phyloP scores from a whole-genome alignment of 2,888 invertebrate genomes.

The Herminia tarsipennalis region DNA sequence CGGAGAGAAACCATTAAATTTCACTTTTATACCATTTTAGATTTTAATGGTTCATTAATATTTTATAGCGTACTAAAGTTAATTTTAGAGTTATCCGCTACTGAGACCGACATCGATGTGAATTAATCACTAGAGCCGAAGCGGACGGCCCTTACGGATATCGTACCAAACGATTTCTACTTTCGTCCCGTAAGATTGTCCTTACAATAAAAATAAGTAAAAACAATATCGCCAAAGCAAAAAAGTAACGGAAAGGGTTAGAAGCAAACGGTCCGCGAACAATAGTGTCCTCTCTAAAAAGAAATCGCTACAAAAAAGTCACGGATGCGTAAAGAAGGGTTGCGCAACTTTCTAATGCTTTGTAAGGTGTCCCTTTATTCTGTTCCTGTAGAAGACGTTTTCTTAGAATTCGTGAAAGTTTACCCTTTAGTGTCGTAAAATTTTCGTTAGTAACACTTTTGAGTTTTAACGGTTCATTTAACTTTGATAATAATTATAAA shows the following conservation, averaged over 20 bases:
- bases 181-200: conserved; percentile 38
- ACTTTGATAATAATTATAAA: conserved; percentile 55
- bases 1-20: conserved; percentile 76
- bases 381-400: conserved; percentile 53
- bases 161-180: conserved; percentile 27
- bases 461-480: conserved; percentile 58
- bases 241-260: conserved; percentile 82
- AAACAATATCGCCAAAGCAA: conserved; percentile 63
- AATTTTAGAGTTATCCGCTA: conserved; percentile 82
- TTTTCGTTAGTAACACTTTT: conserved; percentile 48
- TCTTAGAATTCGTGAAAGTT: conserved; percentile 80
- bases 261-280: conserved; percentile 70
- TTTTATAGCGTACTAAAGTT: conserved; percentile 81
- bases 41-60: conserved; percentile 83
- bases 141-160: conserved; percentile 31
- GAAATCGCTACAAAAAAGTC: conserved; percentile 69
- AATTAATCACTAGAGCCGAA: conserved; percentile 60
- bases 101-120: conserved; percentile 71
- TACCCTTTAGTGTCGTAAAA: conserved; percentile 58
- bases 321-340: conserved; percentile 78
- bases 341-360: conserved; percentile 84
- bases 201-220: conserved; percentile 60
- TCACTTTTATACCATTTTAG: conserved; percentile 83
- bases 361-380: conserved; percentile 75
- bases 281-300: conserved; percentile 74